Evolutionary conservation across 1,140 invertebrate genomes (phyloP).

Genomic region (Drosophila hydei): DNA sequence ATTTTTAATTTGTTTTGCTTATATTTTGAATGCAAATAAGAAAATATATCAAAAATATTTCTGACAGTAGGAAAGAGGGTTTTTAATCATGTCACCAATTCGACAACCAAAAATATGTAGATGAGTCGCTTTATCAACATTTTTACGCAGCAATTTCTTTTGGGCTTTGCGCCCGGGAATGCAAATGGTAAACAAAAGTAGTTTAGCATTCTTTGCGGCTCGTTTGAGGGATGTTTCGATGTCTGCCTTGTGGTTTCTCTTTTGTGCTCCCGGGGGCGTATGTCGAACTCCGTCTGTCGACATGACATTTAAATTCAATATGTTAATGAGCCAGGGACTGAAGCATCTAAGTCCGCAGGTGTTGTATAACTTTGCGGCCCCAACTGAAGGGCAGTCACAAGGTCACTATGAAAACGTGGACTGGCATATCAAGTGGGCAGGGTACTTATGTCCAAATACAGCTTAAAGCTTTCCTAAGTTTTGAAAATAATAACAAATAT

Average conservation of each 20-base stretch:
- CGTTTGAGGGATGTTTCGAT: conserved; percentile 58
- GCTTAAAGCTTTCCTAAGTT: too few species aligned
- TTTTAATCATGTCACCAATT: conserved; percentile 61
- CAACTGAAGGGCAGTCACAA: conserved; percentile 45
- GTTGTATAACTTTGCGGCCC: conserved; percentile 33
- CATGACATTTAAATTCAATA: conserved; percentile 77
- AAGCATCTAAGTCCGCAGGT: conserved; percentile 40
- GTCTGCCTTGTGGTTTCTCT: conserved; percentile 16
- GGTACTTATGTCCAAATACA: too few species aligned
- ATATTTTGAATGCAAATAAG: conserved; percentile 53
- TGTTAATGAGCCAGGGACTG: conserved; percentile 61
- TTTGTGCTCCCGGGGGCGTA: not conserved
- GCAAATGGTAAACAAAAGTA: conserved; percentile 71
- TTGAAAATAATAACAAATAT: too few species aligned
- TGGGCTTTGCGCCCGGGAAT: conserved; percentile 52
- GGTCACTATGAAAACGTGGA: conserved; percentile 32
- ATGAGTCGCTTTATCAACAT: conserved; percentile 44
- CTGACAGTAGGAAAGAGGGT: conserved; percentile 34
- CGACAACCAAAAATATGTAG: conserved; percentile 60
- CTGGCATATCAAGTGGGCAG: too few species aligned
- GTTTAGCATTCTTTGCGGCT: conserved; percentile 70
- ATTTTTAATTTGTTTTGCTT: not conserved
- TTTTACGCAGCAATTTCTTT: conserved; percentile 34
- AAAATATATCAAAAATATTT: conserved; percentile 44
- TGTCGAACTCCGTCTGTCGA: conserved; percentile 28